These are phyloP conservation scores for Parazoanthus atlanticus DNA, from an alignment of 92 coral and sea anemone genomes.

Conservation along the genomic window DNA sequence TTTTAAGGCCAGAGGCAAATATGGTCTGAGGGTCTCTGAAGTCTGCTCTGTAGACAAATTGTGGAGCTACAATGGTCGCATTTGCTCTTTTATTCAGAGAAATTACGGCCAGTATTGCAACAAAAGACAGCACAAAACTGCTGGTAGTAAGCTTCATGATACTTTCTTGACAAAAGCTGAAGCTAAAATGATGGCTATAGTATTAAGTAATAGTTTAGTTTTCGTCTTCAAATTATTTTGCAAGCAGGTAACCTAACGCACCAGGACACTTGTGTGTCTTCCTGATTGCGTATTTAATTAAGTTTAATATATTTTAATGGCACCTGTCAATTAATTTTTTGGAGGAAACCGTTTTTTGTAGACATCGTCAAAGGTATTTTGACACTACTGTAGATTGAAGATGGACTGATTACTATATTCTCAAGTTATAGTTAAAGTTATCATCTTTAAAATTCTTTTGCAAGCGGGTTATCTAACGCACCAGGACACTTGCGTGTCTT, in stretches of 20 bases:
- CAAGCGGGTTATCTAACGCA: not conserved
- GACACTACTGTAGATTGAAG: too few species aligned
- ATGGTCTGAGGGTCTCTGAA: slow-evolving; percentile 15
- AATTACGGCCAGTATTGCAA: not conserved
- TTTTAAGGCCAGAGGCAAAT: not conserved
- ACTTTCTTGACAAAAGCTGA: not conserved
- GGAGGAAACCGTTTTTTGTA: too few species aligned
- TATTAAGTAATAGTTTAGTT: too few species aligned
- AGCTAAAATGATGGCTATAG: not conserved
- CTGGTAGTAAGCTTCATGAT: not conserved
- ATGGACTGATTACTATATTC: too few species aligned
- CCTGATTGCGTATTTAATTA: too few species aligned
- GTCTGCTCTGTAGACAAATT: slow-evolving; percentile 23
- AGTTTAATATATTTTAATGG: too few species aligned
- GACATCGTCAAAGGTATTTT: too few species aligned
- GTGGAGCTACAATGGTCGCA: not conserved
- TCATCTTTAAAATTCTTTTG: not conserved
- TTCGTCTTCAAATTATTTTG: too few species aligned
- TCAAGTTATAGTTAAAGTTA: not conserved
- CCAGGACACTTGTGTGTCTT: too few species aligned
- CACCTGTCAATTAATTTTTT: too few species aligned
- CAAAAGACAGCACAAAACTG: not conserved
- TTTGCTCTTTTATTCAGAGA: not conserved
- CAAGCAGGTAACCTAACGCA: too few species aligned
- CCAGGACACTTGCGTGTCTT: too few species aligned